phyloP scores from a whole-genome alignment of 2,113 vertebrate genomes.

The Peromyscus maniculatus region DNA sequence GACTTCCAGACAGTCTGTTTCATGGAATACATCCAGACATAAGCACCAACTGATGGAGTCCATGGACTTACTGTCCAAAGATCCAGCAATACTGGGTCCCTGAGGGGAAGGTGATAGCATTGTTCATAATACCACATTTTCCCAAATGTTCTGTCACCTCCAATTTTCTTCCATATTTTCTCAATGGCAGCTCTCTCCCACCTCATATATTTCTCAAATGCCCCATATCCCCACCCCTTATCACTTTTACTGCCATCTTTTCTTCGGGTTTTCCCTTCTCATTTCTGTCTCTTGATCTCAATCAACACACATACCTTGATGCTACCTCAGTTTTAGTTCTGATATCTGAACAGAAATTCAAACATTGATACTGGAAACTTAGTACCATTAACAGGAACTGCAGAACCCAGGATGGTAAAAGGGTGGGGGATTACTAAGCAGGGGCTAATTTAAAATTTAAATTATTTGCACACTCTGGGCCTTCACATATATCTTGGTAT shows the following conservation, averaged over 20 bases:
- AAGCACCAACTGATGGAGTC: not conserved
- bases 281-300: not conserved
- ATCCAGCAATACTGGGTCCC: not conserved
- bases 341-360: conserved; percentile 38
- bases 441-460: conserved; percentile 82
- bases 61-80: not conserved
- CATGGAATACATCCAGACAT: not conserved
- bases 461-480: conserved; percentile 76
- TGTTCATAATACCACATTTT: not conserved
- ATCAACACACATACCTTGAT: not conserved
- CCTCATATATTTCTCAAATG: not conserved
- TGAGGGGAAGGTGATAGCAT: not conserved
- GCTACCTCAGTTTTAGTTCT: not conserved
- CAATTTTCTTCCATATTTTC: not conserved
- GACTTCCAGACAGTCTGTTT: not conserved
- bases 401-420: not conserved
- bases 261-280: not conserved
- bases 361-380: conserved; percentile 46
- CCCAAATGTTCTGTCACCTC: not conserved
- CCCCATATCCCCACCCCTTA: not conserved
- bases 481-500: conserved; percentile 79
- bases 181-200: not conserved
- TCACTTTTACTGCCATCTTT: too few species aligned
- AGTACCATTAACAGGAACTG: conserved; percentile 60
- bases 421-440: not conserved